These are phyloP conservation scores for Cephus rjabovi DNA, from an alignment of 2,888 invertebrate genomes.

Conservation along the genomic window DNA sequence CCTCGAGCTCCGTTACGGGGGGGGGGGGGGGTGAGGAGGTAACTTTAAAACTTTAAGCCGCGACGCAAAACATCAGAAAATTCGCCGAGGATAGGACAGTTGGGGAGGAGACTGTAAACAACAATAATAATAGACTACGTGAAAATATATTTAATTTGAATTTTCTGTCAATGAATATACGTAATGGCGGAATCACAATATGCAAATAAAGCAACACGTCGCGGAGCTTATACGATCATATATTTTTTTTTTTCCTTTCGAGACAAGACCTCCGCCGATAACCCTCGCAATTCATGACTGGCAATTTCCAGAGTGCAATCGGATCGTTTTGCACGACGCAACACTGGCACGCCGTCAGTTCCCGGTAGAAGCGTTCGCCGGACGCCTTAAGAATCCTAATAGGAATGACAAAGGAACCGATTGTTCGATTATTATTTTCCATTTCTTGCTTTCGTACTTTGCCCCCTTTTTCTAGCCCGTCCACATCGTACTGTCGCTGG, in stretches of 20 bases:
- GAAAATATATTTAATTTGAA: neutral
- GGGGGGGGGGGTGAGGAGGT: neutral
- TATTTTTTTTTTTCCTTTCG: neutral
- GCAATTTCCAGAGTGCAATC: neutral
- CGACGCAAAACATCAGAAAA: neutral
- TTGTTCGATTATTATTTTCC: neutral
- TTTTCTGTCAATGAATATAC: neutral
- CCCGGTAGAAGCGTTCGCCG: neutral
- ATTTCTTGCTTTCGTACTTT: neutral
- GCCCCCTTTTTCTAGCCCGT: neutral
- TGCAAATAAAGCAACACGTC: neutral
- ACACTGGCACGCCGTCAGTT: neutral
- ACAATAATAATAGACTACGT: neutral
- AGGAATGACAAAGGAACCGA: neutral
- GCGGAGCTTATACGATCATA: neutral
- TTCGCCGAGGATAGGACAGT: neutral
- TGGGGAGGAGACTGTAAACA: neutral
- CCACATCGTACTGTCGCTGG: neutral
- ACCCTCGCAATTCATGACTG: conserved; percentile 12
- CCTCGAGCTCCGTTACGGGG: neutral
- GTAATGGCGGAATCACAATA: neutral
- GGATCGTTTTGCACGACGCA: neutral
- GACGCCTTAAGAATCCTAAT: neutral
- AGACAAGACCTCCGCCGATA: conserved; percentile 14
- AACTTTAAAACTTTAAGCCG: neutral